Evolutionary conservation across 2,113 vertebrate species (phyloP), one percentile per base, ranked within the genome.

Genomic region (Merops nubicus): DNA sequence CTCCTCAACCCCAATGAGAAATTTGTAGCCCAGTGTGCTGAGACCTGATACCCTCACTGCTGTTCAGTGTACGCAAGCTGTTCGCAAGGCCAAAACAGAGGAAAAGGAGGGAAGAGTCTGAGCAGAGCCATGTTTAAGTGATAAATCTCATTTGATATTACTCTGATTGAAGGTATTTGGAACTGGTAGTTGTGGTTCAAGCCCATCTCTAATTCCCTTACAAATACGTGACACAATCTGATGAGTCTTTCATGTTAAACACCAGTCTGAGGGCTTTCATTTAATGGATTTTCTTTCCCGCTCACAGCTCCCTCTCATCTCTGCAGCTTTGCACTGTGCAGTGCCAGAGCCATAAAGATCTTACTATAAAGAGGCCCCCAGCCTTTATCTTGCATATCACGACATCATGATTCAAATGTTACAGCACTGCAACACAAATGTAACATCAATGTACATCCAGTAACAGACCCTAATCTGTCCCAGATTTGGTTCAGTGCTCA

Each of bases 381-480:
- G 88, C 48, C 90, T 91, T 88, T 96, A 95, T 95, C 96, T 94
- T 82, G 73, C 81, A 26, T 95, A 97, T 94, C 96, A 97, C 91
- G 85, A 96, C 88, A 97, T 85, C 91, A 3, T 91, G 97, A 96
- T 96, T 96, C 97, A 96, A 97, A 89, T 88, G 93, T 93, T 90
- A 96, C 88, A 95, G 95, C 48, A 0, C 92, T 95, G 92, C 85
- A 89, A 97, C 94, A 96, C 96, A 97, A 97, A 97, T 96, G 93
- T 91, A 96, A 97, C 96, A 95, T 97, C 95, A 97, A 95, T 96
- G 95, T 97, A 96, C 96, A 94, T 90, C 93, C 94, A 91, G 87
- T 86, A 96, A 96, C 92, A 93, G 93, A 74, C 93, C 73, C 77
- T 97, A 97, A 97, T 97, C 87, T 28, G 0, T 96, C 90, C 93